Evolutionary conservation across 2,113 vertebrate species (phyloP).

Genomic region (Dasypus novemcinctus): DNA sequence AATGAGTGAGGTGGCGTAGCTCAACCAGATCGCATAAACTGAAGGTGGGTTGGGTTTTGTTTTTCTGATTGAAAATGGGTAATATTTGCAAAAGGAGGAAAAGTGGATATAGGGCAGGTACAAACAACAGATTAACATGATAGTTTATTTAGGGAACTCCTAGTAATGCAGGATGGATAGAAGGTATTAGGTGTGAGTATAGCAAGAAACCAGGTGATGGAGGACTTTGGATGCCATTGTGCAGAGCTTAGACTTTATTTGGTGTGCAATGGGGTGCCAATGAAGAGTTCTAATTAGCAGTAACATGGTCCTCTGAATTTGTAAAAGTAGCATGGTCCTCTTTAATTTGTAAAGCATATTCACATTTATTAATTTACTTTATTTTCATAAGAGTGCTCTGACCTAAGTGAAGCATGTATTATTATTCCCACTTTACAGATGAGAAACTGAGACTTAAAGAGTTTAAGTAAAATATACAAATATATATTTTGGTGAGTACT

Average conservation of each 20-base stretch:
- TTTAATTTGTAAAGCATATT: constrained; percentile 2
- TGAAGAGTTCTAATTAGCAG: not conserved
- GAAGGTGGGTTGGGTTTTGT: not conserved
- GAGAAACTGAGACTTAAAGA: not conserved
- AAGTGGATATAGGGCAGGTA: not conserved
- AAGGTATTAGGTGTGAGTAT: not conserved
- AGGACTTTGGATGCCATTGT: not conserved
- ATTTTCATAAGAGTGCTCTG: not conserved
- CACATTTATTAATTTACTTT: not conserved
- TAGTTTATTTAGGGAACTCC: not conserved
- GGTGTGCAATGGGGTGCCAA: not conserved
- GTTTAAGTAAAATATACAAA: not conserved
- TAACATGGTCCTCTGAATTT: not conserved
- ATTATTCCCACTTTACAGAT: constrained; percentile 11
- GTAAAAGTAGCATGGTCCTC: not conserved
- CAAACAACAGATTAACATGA: not conserved
- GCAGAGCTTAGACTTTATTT: not conserved
- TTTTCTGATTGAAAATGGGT: not conserved
- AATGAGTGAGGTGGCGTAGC: not conserved
- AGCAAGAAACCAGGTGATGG: not conserved
- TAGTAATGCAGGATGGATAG: not conserved
- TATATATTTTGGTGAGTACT: not conserved
- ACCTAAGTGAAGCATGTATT: not conserved
- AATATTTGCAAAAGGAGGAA: not conserved
- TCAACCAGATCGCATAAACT: not conserved